Evolutionary conservation across 2,888 invertebrate genomes (phyloP).

Genomic region (Monoplex corrugatus): DNA sequence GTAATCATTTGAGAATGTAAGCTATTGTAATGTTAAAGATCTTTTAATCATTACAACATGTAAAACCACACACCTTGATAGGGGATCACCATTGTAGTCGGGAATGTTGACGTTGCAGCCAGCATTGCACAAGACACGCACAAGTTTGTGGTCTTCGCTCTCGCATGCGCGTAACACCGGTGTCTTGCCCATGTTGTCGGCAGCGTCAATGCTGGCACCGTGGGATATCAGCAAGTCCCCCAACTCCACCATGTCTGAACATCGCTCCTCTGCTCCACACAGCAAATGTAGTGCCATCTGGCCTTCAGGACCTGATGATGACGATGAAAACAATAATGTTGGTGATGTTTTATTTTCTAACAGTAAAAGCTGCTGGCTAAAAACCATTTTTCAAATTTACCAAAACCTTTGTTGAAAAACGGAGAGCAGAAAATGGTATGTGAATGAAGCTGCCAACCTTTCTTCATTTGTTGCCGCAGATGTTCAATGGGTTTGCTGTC

Average conservation of each 20-base stretch:
- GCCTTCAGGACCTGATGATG: conserved; percentile 65
- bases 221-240: conserved; percentile 63
- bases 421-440: too few species aligned
- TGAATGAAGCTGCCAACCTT: too few species aligned
- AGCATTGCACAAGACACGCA: conserved; percentile 64
- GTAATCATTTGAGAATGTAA: too few species aligned
- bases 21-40: too few species aligned
- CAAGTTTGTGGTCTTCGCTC: conserved; percentile 69
- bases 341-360: too few species aligned
- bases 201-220: conserved; percentile 66
- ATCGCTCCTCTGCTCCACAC: conserved; percentile 66
- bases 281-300: conserved; percentile 69
- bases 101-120: conserved; percentile 71
- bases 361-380: too few species aligned
- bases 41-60: neutral
- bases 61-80: conserved; percentile 65
- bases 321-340: too few species aligned
- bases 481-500: too few species aligned
- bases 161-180: conserved; percentile 72
- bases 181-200: conserved; percentile 72
- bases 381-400: too few species aligned
- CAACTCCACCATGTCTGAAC: conserved; percentile 65
- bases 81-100: conserved; percentile 71
- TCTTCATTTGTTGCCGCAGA: too few species aligned
- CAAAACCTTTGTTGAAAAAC: too few species aligned